These are phyloP conservation scores for Eristalinus sepulchralis DNA, from an alignment of 2,888 invertebrate genomes.

Conservation along the genomic window DNA sequence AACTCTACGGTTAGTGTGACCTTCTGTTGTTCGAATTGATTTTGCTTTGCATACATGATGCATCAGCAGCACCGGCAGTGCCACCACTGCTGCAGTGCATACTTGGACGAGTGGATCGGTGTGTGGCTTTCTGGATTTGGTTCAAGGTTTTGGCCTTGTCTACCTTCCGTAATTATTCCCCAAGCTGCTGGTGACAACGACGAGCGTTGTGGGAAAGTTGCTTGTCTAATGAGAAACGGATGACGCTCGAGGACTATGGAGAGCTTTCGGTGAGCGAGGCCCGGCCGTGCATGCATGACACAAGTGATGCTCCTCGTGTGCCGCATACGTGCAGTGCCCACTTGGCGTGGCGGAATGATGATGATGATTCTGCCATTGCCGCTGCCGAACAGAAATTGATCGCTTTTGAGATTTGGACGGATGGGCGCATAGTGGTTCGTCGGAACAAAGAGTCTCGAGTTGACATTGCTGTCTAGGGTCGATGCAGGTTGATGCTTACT, in stretches of 20 bases:
- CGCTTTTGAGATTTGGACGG: constrained; percentile 33
- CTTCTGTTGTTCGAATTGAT: constrained; percentile 59
- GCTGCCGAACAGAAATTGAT: constrained; percentile 46
- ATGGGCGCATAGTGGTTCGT: neutral
- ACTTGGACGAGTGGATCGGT: constrained; percentile 2
- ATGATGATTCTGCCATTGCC: constrained; percentile 50
- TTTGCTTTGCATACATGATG: constrained; percentile 58
- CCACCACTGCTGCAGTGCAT: neutral
- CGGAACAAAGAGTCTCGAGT: constrained; percentile 20
- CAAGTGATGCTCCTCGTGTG: constrained; percentile 12
- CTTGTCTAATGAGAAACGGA: constrained; percentile 34
- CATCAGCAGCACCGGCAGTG: neutral
- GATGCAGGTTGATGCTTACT: neutral
- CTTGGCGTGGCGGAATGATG: constrained; percentile 35
- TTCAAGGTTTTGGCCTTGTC: constrained; percentile 68
- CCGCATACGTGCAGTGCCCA: constrained; percentile 27
- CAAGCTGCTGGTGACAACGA: constrained; percentile 12
- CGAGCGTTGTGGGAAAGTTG: neutral
- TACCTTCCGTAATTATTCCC: constrained; percentile 57
- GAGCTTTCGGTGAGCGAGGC: neutral
- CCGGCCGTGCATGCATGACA: constrained; percentile 47
- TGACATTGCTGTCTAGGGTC: constrained; percentile 20
- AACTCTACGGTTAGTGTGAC: constrained; percentile 51
- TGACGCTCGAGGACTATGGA: constrained; percentile 3
- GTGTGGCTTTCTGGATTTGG: constrained; percentile 54